Base-by-base conservation (phyloP, 2,113 vertebrate genomes). In the Lota lota region DNA sequence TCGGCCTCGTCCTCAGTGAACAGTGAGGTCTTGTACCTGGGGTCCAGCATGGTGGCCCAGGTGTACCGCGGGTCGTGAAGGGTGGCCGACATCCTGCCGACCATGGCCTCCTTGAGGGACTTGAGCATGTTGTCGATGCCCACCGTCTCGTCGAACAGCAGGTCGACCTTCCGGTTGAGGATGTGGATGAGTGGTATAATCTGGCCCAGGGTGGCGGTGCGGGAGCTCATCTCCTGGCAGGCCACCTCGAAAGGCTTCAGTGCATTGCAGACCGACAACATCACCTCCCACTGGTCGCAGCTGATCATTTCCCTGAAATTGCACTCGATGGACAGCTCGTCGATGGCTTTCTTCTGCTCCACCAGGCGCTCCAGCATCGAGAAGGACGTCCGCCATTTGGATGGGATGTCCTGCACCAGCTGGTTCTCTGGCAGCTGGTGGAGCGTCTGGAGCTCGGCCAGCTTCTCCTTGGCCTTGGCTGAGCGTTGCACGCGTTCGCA, bases 171-270 rank as follows among this genome's bases (percentile, higher is more conserved):
- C 61, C 95, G 87, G 77, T 92, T 96, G 50, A 99, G 95, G 81
- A 98, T 97, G 82, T 98, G 97, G 79, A 98, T 92, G 89, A 99
- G 95, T 80, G 96, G 96, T 90, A 99, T 98, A 75, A 99, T 96
- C 82, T 99, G 96, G 80, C 96, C 94, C 72, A 99, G 91, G 0
- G 95, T 95, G 78, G 96, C 97, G 68, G 93, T 89, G 64, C 92
- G 95, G 19, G 91, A 92, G 76, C 93, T 95, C 96, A 99, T 95
- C 90, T 99, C 96, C 69, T 92, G 93, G 63, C 95, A 95, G 12
- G 96, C 95, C 1, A 95, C 94, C 57, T 97, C 96, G 0, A 98
- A 98, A 20, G 97, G 96, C 77, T 96, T 95, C 78, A 98, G 92
- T 40, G 96, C 96, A 0, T 94, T 95, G 80, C 96, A 98, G 82